These are phyloP conservation scores for Phyllopteryx taeniolatus DNA, from an alignment of 2,113 vertebrate species.

Conservation along the genomic window DNA sequence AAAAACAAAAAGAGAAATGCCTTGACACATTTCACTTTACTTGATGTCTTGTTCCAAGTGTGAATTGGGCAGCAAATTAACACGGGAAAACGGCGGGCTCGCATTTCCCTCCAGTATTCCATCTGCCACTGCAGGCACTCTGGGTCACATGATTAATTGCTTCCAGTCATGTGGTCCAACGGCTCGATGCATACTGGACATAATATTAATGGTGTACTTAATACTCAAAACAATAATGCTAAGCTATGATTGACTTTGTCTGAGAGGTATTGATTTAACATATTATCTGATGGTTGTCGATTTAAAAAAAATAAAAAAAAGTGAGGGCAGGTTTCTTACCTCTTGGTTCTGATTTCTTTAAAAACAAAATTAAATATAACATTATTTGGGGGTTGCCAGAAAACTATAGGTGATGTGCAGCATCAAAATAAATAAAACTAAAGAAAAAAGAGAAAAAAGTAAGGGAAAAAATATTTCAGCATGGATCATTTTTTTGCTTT, in stretches of 20 bases:
- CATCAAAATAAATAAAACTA: too few species aligned
- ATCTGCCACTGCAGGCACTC: conserved; percentile 50
- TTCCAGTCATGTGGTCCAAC: conserved; percentile 46
- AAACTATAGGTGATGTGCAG: too few species aligned
- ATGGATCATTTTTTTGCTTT: too few species aligned
- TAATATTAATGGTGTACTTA: not conserved
- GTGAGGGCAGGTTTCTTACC: too few species aligned
- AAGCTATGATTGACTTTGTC: not conserved
- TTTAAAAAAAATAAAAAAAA: too few species aligned
- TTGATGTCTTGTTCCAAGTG: conserved; percentile 16
- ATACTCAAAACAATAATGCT: not conserved
- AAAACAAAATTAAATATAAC: too few species aligned
- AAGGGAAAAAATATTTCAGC: too few species aligned
- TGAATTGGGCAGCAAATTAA: conserved; percentile 20
- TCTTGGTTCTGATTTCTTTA: too few species aligned
- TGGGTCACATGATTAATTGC: conserved; percentile 45
- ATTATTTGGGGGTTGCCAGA: too few species aligned
- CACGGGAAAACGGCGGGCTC: conserved; percentile 4
- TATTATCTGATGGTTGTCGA: not conserved
- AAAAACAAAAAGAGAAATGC: conserved; percentile 20
- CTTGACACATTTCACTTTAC: conserved; percentile 24
- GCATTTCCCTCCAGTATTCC: conserved; percentile 25
- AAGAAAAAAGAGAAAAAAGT: too few species aligned
- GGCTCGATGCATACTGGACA: not conserved
- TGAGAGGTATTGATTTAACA: not conserved